These are phyloP conservation scores for Melanotaenia boesemani DNA, from an alignment of 2,797 vertebrate genomes.

Conservation along the genomic window DNA sequence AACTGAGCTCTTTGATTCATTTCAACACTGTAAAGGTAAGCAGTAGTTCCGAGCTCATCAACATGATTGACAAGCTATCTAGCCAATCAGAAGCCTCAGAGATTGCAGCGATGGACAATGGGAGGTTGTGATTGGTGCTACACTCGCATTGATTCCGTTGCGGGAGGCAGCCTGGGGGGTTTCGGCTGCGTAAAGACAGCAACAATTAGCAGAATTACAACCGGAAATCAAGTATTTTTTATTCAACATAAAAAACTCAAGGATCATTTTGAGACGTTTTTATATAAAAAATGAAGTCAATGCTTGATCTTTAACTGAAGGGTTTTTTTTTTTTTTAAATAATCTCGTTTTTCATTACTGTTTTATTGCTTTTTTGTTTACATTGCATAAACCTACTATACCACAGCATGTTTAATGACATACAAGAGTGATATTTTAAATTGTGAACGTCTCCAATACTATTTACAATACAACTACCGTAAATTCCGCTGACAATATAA, in stretches of 20 bases:
- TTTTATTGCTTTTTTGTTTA: background rate
- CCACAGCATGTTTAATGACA: background rate
- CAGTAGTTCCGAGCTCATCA: conserved; percentile 36
- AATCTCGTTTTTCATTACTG: background rate
- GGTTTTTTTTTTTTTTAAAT: background rate
- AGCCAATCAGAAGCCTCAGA: conserved; percentile 63
- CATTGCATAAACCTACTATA: background rate
- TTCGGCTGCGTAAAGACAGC: conserved; percentile 4
- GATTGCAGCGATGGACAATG: conserved; percentile 39
- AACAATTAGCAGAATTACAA: background rate
- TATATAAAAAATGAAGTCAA: background rate
- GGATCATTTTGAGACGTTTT: background rate
- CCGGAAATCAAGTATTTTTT: conserved; percentile 17
- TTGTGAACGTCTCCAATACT: background rate
- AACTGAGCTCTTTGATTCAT: conserved; percentile 14
- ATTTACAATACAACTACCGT: background rate
- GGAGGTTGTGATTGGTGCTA: conserved; percentile 39
- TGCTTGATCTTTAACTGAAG: background rate
- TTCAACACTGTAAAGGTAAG: conserved; percentile 25
- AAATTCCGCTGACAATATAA: background rate
- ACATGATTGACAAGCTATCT: conserved; percentile 52
- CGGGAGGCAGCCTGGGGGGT: conserved; percentile 57
- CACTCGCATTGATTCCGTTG: conserved; percentile 57
- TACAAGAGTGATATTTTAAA: background rate
- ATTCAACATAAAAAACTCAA: background rate